These are phyloP conservation scores for Notolepis coatsorum DNA, from an alignment of 2,797 vertebrate genomes.

Conservation along the genomic window DNA sequence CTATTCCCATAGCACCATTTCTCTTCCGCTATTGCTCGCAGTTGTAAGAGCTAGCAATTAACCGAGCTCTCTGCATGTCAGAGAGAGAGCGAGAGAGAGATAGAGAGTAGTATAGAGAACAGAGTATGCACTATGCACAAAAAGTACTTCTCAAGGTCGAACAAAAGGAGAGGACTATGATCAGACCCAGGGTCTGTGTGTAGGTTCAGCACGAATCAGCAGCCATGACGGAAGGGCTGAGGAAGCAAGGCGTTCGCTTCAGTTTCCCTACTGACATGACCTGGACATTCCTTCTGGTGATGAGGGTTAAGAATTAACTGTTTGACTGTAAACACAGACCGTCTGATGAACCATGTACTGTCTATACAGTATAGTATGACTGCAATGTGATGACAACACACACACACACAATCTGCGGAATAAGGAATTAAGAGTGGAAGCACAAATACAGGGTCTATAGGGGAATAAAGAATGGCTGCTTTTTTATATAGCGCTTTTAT, in stretches of 20 bases:
- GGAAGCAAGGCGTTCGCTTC: neutral
- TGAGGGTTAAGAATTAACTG: slow-evolving; percentile 4
- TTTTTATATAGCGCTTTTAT: too few relatives aligned
- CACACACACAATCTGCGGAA: too few relatives aligned
- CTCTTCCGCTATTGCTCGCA: neutral
- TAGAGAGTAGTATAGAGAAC: neutral
- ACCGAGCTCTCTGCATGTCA: slow-evolving; percentile 36
- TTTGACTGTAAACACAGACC: slow-evolving; percentile 7
- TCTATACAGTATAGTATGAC: neutral
- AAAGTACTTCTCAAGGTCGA: neutral
- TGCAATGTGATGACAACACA: neutral
- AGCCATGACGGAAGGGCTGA: neutral
- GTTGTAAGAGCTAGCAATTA: slow-evolving; percentile 40
- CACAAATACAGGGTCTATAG: neutral
- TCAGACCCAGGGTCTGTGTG: neutral
- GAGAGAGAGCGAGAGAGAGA: neutral
- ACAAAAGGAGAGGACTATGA: slow-evolving; percentile 2
- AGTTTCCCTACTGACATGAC: neutral
- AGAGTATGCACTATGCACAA: neutral
- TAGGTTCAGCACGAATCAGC: too few relatives aligned
- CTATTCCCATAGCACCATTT: neutral
- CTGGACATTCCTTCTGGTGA: slow-evolving; percentile 1
- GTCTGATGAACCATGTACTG: neutral
- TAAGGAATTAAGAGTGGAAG: neutral
- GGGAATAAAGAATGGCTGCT: too few relatives aligned